A percentile compares a stretch with the other conserved stretches of the same genome.
Evolutionary conservation across 2,797 vertebrate species (phyloP).

Genomic region (Melopsittacus undulatus): DNA sequence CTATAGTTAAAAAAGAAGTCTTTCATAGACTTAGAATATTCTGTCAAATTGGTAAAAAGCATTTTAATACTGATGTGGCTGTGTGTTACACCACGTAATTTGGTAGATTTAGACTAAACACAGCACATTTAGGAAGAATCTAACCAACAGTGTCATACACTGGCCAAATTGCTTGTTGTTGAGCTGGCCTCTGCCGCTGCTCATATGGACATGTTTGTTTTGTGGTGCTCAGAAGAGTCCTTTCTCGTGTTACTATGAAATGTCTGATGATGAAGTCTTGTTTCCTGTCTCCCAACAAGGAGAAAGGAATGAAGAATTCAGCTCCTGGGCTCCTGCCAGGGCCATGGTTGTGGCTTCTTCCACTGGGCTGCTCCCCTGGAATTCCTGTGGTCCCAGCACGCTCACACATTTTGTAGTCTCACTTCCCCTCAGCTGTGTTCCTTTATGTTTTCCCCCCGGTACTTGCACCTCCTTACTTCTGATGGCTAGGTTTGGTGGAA

Average conservation of each 20-base stretch:
- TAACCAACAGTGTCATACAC: neutral
- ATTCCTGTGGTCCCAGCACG: neutral
- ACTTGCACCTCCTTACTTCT: neutral
- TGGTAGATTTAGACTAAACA: neutral
- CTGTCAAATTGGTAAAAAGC: neutral
- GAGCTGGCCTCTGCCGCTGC: neutral
- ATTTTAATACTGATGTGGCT: neutral
- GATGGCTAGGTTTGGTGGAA: neutral
- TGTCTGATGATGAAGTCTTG: neutral
- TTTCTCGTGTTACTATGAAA: neutral
- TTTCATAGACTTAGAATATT: neutral
- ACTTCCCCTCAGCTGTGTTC: neutral
- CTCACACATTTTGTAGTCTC: fast-evolving
- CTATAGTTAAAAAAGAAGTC: neutral
- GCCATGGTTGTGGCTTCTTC: neutral
- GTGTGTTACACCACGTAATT: neutral
- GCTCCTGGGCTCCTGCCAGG: neutral
- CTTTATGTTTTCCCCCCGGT: neutral
- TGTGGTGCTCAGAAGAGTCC: neutral
- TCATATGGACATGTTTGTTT: neutral
- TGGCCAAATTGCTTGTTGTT: neutral
- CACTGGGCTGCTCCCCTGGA: neutral
- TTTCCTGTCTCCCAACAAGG: neutral
- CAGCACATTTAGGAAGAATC: neutral
- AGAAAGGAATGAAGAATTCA: neutral